Evolutionary conservation across 1,140 invertebrate genomes (phyloP), one percentile per base, ranked within the genome.

Genomic region (Harpegnathos saltator): DNA sequence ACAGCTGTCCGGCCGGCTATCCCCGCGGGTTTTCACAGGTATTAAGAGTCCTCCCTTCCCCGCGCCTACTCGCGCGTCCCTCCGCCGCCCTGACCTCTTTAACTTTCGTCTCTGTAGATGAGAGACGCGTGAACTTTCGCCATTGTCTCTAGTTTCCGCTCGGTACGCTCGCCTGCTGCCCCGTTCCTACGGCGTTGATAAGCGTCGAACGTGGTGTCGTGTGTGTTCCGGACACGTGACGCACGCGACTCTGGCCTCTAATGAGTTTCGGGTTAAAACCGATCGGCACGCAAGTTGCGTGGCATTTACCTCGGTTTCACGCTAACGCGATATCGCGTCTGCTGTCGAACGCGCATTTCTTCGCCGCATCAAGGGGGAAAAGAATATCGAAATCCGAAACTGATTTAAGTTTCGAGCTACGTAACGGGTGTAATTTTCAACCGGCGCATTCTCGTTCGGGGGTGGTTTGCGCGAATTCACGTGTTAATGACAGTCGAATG

Each of bases 91-190:
- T 24, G 19, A 50, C 29, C 12, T 69, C 29, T 62, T 33, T 24
- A 78, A 78, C 29, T 78, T 78, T 56, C 14, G 29, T 56, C 19
- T 38, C 19, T 38, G 50, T 33, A 22, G 17, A 78, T 38, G 50
- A 68, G 48, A 24, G 29, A 68, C 50, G 38, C 12, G 50, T 68
- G 22, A 78, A 78, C 29, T 78, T 77, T 22, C 29, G 58, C 19
- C 7, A 75, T 82, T 75, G 72, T 82, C 50, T 82, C 59, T 54
- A 82, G 71, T 82, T 38, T 56, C 22, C 62, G 3, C 14, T 44
- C 15, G 9, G 9, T 44, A 7, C 19, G 26, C 19, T 78, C 38
- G n/a, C n/a, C n/a, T n/a, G n/a, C n/a, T n/a, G n/a, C n/a, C 56
- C 26, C 50, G 24, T 66, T 56, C n/a, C 62, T 74, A 61, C 38